These are phyloP conservation scores for Neosilurus hyrtlii DNA, from an alignment of 2,797 vertebrate genomes.

Conservation along the genomic window DNA sequence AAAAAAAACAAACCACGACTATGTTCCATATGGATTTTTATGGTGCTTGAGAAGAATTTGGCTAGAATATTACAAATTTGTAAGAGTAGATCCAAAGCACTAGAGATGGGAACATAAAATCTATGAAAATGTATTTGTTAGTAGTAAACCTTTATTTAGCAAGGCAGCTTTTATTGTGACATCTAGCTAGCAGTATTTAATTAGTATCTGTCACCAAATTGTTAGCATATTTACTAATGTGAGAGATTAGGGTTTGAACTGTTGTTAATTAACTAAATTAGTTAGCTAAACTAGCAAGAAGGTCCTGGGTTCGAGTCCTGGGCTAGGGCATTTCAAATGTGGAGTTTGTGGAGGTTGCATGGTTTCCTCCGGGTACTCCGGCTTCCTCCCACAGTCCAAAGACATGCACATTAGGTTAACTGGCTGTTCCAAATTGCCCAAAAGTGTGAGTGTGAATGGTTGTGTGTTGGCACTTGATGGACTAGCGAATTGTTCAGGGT, in stretches of 20 bases:
- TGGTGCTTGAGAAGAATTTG: neutral
- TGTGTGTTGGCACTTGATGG: too few relatives aligned
- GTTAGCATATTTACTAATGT: neutral
- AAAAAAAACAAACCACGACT: neutral
- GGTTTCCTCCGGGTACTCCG: neutral
- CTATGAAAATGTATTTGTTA: neutral
- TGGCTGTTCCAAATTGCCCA: too few relatives aligned
- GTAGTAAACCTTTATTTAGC: neutral
- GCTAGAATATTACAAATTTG: neutral
- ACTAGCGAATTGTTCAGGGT: too few relatives aligned
- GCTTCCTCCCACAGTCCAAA: neutral
- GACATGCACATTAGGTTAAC: neutral
- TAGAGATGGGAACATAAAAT: neutral
- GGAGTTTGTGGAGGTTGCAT: too few relatives aligned
- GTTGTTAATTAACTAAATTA: neutral
- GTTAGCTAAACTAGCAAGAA: neutral
- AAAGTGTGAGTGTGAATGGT: too few relatives aligned
- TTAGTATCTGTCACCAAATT: neutral
- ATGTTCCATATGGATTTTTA: neutral
- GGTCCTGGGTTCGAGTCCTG: too few relatives aligned
- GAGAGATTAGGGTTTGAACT: neutral
- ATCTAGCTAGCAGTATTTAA: neutral
- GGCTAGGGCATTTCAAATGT: too few relatives aligned
- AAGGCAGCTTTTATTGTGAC: neutral
- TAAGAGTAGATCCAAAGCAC: neutral